Percentiles rank a stretch among this genome's conserved stretches.
These are phyloP conservation scores for Drosophila fulvimacula DNA, from an alignment of 2,888 invertebrate species.

Conservation along the genomic window DNA sequence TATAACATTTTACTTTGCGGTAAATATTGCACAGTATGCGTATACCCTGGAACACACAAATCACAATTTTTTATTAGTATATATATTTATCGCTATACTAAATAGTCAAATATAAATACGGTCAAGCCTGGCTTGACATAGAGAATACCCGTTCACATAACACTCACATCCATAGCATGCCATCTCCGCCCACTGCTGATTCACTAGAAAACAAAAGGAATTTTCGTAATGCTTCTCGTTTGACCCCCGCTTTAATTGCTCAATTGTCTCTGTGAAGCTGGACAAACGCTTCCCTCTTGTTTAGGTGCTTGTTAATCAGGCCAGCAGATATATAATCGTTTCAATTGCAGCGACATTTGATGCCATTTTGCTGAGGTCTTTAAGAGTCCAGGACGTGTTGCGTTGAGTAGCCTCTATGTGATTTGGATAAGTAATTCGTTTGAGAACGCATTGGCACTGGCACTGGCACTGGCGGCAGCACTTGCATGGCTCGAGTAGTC, in stretches of 20 bases:
- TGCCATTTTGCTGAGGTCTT: not conserved
- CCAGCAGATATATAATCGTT: not conserved
- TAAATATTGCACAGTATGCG: constrained; percentile 58
- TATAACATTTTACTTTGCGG: constrained; percentile 71
- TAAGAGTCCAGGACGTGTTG: constrained; percentile 4
- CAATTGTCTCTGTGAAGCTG: not conserved
- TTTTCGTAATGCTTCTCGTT: not conserved
- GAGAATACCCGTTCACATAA: not conserved
- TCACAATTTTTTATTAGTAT: too few species aligned
- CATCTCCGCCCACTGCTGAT: not conserved
- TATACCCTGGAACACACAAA: constrained; percentile 1
- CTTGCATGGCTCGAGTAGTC: constrained; percentile 15
- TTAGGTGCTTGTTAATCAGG: not conserved
- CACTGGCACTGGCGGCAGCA: constrained; percentile 15
- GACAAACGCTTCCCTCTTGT: not conserved
- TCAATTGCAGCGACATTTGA: constrained; percentile 2
- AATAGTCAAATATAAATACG: too few species aligned
- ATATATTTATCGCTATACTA: too few species aligned
- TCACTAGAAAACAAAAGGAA: not conserved
- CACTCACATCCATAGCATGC: too few species aligned
- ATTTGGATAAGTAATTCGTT: constrained; percentile 37
- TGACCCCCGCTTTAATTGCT: not conserved
- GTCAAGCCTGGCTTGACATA: too few species aligned
- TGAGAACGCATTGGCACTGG: constrained; percentile 7
- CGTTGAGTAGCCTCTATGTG: constrained; percentile 22